phyloP scores from a whole-genome alignment of 1,140 invertebrate species.

The Acromyrmex heyeri region DNA sequence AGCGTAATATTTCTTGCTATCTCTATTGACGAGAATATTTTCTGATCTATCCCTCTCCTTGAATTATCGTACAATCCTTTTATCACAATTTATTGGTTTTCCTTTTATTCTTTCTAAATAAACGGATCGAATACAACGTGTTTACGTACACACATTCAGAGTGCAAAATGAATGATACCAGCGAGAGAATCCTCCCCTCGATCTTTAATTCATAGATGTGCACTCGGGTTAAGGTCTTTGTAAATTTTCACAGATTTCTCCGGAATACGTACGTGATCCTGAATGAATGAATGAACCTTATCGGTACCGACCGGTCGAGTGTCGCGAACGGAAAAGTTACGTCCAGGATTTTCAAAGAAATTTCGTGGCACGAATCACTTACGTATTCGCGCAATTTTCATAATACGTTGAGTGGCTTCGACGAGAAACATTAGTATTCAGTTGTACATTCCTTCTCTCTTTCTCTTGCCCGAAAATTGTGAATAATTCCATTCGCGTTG shows the following conservation, averaged over 20 bases:
- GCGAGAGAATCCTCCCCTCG: conserved; percentile 9
- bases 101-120: not conserved
- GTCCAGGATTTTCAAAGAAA: conserved; percentile 1
- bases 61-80: not conserved
- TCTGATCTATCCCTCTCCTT: not conserved
- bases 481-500: conserved; percentile 35
- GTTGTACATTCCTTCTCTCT: conserved; percentile 20
- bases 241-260: conserved; percentile 59
- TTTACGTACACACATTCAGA: conserved; percentile 37
- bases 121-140: conserved; percentile 6
- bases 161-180: conserved; percentile 43
- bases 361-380: conserved; percentile 53
- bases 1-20: not conserved
- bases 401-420: conserved; percentile 57
- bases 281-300: conserved; percentile 62
- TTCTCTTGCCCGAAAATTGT: conserved; percentile 17
- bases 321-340: conserved; percentile 46
- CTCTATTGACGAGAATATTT: not conserved
- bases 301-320: not conserved
- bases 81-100: not conserved
- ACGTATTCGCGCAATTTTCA: conserved; percentile 57
- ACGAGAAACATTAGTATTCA: conserved; percentile 43
- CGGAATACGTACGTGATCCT: conserved; percentile 57
- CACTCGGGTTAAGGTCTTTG: conserved; percentile 55
- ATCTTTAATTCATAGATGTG: conserved; percentile 65